These are phyloP conservation scores for Atopsyche davidsoni DNA, from an alignment of 1,140 invertebrate species.

Conservation along the genomic window DNA sequence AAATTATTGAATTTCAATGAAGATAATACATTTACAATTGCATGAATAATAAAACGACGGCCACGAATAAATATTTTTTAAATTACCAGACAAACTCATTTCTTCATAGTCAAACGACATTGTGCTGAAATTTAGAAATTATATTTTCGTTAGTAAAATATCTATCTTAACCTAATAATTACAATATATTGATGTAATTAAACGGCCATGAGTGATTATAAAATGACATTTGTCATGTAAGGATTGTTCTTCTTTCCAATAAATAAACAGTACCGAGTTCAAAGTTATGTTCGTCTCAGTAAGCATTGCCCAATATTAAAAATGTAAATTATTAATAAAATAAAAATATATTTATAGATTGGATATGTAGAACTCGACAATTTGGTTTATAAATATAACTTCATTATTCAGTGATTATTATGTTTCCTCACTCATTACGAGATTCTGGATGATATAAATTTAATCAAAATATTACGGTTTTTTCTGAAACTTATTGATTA, in stretches of 20 bases:
- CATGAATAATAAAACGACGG: background rate
- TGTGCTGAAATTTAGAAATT: conserved; percentile 15
- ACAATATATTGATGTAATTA: background rate
- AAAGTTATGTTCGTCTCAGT: no score
- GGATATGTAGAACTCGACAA: no score
- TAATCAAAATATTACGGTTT: no score
- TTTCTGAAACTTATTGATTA: no score
- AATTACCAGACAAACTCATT: conserved; percentile 47
- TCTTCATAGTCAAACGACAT: conserved; percentile 48
- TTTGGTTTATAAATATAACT: no score
- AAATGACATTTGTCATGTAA: conserved; percentile 11
- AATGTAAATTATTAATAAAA: no score
- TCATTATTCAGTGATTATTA: no score
- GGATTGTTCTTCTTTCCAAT: conserved; percentile 5
- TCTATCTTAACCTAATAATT: conserved; percentile 1
- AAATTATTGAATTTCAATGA: conserved; percentile 24
- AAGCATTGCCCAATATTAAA: no score
- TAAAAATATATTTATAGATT: no score
- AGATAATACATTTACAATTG: background rate
- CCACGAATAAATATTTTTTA: conserved; percentile 5
- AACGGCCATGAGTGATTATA: no score
- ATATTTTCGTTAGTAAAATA: background rate
- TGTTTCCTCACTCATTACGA: no score
- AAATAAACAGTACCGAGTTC: background rate
- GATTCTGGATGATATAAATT: no score